Base-by-base conservation (phyloP, 2,888 invertebrate species). In the Parthenolecanium corni region DNA sequence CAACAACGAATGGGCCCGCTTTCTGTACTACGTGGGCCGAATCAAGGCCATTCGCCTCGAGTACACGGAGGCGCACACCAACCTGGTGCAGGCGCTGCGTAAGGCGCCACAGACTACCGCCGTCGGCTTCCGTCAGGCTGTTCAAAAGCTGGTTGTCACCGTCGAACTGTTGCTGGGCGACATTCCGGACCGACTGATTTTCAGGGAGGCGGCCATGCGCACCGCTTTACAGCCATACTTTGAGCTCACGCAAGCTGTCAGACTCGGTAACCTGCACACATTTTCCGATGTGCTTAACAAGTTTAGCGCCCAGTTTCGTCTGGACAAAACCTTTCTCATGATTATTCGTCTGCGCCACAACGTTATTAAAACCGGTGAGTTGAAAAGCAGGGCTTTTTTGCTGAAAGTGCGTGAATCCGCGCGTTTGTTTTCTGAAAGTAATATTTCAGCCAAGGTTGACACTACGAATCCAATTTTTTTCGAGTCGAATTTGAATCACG, bases 1-100 rank as follows among this genome's bases (percentile, higher is more conserved):
- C 72, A 98, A 97, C 74, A 98, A 97, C 77, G 97, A 98, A 73
- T 95, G 95, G 91, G 97, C 98, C 3, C 81, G 98, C 72, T 97
- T 91, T 74, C 79, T 96, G 68, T 98, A 94, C 73, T 98, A 98
- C 74, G 79, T 96, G 71, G 96, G 97, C 9, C 83, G 96, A 69
- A 97, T 99, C 68, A 97, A 97, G 75, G 94, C 97, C 36, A 94
- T 96, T n/a, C 84, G 95, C 70, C 77, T 99, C 66, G 96, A 98
- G 73, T 98, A 99, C 77, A 93, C 94, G 69, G 89, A 91, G 71
- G 97, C 98, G 1, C 94, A 96, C 71, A 95, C 95, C 72, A 91
- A 97, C 76, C 78, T 99, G 65, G 85, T 96, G 12, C 96, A 97
- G 72, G 87, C 89, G 0, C 79, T 96, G 72, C 82, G 98, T 23